A percentile compares a stretch with the other conserved stretches of the same genome.
Conservation (phyloP, 2,888 invertebrate species). For the Aphidius colemani region DNA sequence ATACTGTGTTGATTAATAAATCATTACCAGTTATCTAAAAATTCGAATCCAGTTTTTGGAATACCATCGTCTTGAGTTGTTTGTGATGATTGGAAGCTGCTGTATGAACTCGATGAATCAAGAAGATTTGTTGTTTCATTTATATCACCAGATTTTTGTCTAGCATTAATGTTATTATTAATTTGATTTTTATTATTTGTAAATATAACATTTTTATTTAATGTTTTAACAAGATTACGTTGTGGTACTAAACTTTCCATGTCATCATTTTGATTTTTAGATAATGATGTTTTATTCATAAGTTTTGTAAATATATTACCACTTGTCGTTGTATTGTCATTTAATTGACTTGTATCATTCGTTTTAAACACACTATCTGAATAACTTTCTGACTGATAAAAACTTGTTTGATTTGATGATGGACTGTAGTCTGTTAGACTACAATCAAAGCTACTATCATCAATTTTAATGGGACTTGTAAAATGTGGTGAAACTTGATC, state of each 20-base stretch:
- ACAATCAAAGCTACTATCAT: slow-evolving; percentile 43
- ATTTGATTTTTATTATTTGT: slow-evolving; percentile 45
- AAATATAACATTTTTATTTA: slow-evolving; percentile 26
- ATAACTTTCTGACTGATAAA: slow-evolving; percentile 53
- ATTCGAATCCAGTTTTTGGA: slow-evolving; percentile 65
- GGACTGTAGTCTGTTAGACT: slow-evolving; percentile 47
- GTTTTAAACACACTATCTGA: slow-evolving; percentile 47
- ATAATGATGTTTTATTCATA: slow-evolving; percentile 50
- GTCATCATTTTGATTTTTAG: slow-evolving; percentile 41
- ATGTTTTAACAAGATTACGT: slow-evolving; percentile 33
- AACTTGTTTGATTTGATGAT: slow-evolving; percentile 45
- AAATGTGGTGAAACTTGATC: slow-evolving; percentile 50
- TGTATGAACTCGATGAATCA: slow-evolving; percentile 56
- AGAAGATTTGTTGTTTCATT: slow-evolving; percentile 52
- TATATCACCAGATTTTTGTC: slow-evolving; percentile 48
- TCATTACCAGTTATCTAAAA: slow-evolving; percentile 64
- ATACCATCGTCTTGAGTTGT: slow-evolving; percentile 56
- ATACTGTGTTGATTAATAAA: neutral
- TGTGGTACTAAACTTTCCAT: slow-evolving; percentile 40
- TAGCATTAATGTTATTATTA: slow-evolving; percentile 43
- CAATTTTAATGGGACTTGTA: slow-evolving; percentile 46
- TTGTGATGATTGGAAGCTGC: slow-evolving; percentile 52
- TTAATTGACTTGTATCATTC: slow-evolving; percentile 43
- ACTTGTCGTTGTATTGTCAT: slow-evolving; percentile 40
- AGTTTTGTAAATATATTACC: slow-evolving; percentile 52